phyloP scores from a whole-genome alignment of 2,113 vertebrate genomes.

The Laticauda laticaudata region DNA sequence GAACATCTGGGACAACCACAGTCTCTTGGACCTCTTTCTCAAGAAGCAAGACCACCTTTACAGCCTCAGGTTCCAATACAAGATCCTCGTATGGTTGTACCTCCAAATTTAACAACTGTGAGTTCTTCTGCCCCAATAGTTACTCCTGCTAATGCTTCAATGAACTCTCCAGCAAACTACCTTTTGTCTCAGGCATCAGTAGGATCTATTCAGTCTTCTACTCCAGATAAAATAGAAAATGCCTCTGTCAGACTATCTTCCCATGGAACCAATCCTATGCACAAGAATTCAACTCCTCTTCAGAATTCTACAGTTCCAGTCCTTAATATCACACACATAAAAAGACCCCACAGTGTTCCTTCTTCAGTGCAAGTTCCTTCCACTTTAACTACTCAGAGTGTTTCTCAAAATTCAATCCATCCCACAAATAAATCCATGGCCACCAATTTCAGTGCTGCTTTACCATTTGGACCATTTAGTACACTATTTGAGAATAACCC shows the following conservation, averaged over 20 bases:
- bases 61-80: constrained; percentile 76
- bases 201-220: constrained; percentile 67
- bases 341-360: constrained; percentile 82
- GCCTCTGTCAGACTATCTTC: constrained; percentile 68
- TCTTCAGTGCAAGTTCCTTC: constrained; percentile 87
- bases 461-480: constrained; percentile 93
- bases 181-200: constrained; percentile 77
- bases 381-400: constrained; percentile 92
- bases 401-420: constrained; percentile 90
- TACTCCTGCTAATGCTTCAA: constrained; percentile 63
- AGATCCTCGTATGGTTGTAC: constrained; percentile 76
- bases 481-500: constrained; percentile 93
- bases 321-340: constrained; percentile 76
- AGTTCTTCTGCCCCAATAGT: constrained; percentile 67
- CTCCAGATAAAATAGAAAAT: constrained; percentile 77
- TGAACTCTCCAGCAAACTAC: constrained; percentile 84
- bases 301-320: constrained; percentile 75
- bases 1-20: constrained; percentile 71
- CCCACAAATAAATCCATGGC: constrained; percentile 83
- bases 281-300: constrained; percentile 77
- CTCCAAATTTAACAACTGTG: constrained; percentile 60
- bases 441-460: constrained; percentile 86
- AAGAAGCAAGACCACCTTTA: constrained; percentile 71
- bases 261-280: constrained; percentile 61
- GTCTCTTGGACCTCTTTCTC: constrained; percentile 67